Evolutionary conservation across 2,797 vertebrate species (phyloP), one percentile per base, ranked within the genome.

Genomic region (Periparus ater): DNA sequence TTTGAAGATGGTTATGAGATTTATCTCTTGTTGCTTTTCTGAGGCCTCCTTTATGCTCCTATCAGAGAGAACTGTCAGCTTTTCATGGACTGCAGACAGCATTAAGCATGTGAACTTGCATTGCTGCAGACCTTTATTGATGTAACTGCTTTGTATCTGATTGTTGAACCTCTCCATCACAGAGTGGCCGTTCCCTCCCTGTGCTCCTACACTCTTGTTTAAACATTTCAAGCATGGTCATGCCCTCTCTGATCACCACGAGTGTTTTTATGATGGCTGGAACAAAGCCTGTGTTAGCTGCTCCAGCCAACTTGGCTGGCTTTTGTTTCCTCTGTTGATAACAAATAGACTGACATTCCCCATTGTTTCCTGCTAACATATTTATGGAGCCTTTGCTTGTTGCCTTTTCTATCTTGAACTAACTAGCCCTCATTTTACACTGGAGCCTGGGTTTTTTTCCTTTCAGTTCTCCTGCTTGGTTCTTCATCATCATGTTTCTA

Each of bases 321-420:
- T 92, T 95, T 95, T 94, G 74, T 93, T 96, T 95, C 65, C 61
- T 75, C 57, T 6, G 1, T 36, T 1, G 92, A 96, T 96, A 95
- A 94, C 88, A 74, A 85, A 82, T 85, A 92, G 90, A 70, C 74
- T 2, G 2, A 87, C 67, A 85, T 95, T 95, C 67, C 57, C 67
- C 84, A 54, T 88, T 87, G 88, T 95, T 95, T 94, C 85, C 80
- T 79, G 76, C 77, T 74, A 71, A 79, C 10, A 3, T 95, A 85
- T 89, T 96, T 95, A 67, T 60, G 80, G 93, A 95, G 65, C 61
- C 60, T 85, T 92, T 91, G 42, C 67, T 82, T 89, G 66, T 92
- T 95, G 77, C 63, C 40, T 79, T 93, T 91, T 7, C 6, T 70
- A 32, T 88, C 58, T 62, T 68, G 32, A 50, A n/a, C 61, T 85